Conservation (phyloP, 2,113 vertebrate genomes). For the Craseonycteris thonglongyai region DNA sequence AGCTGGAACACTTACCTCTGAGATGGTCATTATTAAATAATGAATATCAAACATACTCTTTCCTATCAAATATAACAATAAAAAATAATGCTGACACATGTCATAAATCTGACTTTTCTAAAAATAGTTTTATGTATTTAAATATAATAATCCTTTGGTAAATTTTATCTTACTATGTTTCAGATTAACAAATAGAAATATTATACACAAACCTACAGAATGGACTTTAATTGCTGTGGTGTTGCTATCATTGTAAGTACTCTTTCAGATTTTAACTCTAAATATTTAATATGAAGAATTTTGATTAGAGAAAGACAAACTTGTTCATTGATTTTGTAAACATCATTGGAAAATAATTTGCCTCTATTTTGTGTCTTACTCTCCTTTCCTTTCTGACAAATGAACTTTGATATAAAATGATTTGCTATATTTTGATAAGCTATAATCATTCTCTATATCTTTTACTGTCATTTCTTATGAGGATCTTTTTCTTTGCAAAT, state of each 20-base stretch:
- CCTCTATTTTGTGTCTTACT: neutral
- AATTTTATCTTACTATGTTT: slow-evolving; percentile 65
- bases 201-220: slow-evolving; percentile 82
- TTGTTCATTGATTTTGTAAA: slow-evolving; percentile 10
- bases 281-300: neutral
- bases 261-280: slow-evolving; percentile 37
- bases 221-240: slow-evolving; percentile 85
- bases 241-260: slow-evolving; percentile 84
- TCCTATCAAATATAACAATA: neutral
- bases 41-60: neutral
- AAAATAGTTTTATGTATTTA: neutral
- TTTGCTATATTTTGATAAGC: neutral
- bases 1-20: slow-evolving; percentile 3
- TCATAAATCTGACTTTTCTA: slow-evolving; percentile 19
- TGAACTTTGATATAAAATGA: neutral
- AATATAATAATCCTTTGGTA: neutral
- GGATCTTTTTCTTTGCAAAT: neutral
- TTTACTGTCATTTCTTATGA: neutral
- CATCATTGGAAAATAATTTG: neutral
- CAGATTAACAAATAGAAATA: slow-evolving; percentile 86
- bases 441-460: neutral
- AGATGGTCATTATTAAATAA: neutral
- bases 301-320: neutral
- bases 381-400: neutral
- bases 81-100: neutral